Percentiles rank a stretch among this genome's conserved stretches.
Evolutionary conservation across 53 echinoderm and acorn worm genomes (phyloP).

Genomic region (Zoroaster sp.): DNA sequence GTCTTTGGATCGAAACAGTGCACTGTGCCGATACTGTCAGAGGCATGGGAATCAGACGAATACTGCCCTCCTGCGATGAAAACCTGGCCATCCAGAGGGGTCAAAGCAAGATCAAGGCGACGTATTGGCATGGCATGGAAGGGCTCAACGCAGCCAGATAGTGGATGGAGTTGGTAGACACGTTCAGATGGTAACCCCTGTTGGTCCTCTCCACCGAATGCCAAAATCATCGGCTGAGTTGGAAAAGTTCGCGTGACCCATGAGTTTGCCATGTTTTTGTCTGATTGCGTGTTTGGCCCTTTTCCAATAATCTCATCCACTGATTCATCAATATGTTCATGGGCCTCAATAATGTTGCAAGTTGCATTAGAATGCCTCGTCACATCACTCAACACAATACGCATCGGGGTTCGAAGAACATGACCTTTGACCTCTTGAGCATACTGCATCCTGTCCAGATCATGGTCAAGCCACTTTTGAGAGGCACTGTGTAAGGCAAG

Average conservation of each 20-base stretch:
- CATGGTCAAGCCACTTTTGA: slow-evolving; percentile 47
- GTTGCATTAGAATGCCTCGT: not conserved
- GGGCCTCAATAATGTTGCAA: not conserved
- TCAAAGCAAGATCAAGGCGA: slow-evolving; percentile 44
- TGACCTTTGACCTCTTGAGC: slow-evolving; percentile 27
- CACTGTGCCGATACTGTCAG: slow-evolving; percentile 83
- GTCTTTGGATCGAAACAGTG: slow-evolving; percentile 65
- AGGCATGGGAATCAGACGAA: slow-evolving; percentile 70
- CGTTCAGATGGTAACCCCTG: slow-evolving; percentile 48
- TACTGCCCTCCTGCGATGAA: slow-evolving; percentile 84
- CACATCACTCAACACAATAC: not conserved
- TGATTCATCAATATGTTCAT: not conserved
- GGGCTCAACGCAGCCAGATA: slow-evolving; percentile 37
- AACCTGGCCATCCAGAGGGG: slow-evolving; percentile 33
- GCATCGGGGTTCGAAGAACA: not conserved
- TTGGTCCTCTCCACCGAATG: slow-evolving; percentile 59
- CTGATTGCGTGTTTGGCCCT: too few relatives aligned
- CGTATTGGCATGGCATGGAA: slow-evolving; percentile 61
- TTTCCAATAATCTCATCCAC: not conserved
- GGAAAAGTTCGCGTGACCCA: slow-evolving; percentile 11
- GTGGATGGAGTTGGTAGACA: slow-evolving; percentile 28
- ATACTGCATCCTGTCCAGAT: slow-evolving; percentile 4
- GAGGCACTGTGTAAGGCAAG: slow-evolving; percentile 16
- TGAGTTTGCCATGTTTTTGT: not conserved
- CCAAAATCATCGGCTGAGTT: slow-evolving; percentile 27